Base-by-base conservation (phyloP, 2,888 invertebrate genomes). In the Diplazon laetatorius region DNA sequence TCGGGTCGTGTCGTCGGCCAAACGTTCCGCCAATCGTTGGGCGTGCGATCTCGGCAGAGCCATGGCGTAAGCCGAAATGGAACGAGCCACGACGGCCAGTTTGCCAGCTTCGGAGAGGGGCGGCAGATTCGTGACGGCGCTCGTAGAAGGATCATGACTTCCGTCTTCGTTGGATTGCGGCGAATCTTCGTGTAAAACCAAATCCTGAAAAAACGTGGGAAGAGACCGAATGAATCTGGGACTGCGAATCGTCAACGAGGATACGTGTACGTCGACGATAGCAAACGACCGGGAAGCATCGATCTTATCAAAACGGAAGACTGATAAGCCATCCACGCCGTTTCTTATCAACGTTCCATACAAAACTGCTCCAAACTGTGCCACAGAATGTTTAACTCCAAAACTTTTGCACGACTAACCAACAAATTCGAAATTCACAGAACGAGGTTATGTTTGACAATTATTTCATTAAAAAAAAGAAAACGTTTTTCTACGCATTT, bases 61-160 rank as follows among this genome's bases (percentile, higher is more conserved):
- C n/a, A 96, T 95, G 80, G 97, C 94, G 88, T 97, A 95, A 0
- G 98, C 97, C 3, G 96, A 95, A 82, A 98, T 93, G 88, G 96
- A 96, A 90, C 98, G 97, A n/a, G 97, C 95, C 20, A 97, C 93
- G 68, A 97, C 93, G 9, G 97, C 94, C 79, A 95, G 87, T 82
- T 92, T 92, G 46, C 93, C 91, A 1, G 91, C 86, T n/a, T 91
- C 89, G 30, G 91, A 90, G 25, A 92, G 82, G 1, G 89, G 86
- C 10, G 92, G 91, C 22, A 92, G 78, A 35, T 83, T 85, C 12
- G 90, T 88, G n/a, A 91, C 74, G 71, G 88, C 88, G 80, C 83
- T 89, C 10, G 85, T 50, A 2, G 82, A 65, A 2, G 81, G 78
- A 68, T 93, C 93, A 84, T 94, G 94, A 63, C 92, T 92, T 79